Conservation (phyloP, 1,140 invertebrate genomes). For the Delia radicum region DNA sequence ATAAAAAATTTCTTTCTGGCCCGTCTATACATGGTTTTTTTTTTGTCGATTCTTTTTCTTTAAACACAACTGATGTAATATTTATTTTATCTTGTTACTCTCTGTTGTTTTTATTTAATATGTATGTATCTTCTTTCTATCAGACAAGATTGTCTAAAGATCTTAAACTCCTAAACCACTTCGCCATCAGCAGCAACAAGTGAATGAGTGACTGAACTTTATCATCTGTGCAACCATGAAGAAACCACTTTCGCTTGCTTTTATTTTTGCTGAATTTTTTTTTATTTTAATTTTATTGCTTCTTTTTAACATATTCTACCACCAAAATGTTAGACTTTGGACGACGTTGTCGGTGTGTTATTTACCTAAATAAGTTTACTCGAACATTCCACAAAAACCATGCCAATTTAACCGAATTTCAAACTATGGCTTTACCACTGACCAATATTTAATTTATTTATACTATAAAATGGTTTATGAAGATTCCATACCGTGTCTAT, state of each 20-base stretch:
- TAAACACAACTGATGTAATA: slow-evolving; percentile 11
- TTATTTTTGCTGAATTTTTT: neutral
- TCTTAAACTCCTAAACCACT: too few species aligned
- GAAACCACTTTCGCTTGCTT: slow-evolving; percentile 19
- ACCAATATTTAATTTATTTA: neutral
- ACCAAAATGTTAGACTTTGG: neutral
- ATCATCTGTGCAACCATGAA: neutral
- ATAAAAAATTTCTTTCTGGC: too few species aligned
- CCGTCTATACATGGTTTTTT: too few species aligned
- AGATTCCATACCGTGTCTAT: neutral
- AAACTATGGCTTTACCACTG: neutral
- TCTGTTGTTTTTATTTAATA: neutral
- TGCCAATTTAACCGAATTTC: neutral
- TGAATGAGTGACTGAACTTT: neutral
- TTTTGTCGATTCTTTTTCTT: neutral
- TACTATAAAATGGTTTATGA: neutral
- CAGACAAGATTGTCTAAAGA: neutral
- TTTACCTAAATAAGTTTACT: neutral
- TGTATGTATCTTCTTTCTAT: neutral
- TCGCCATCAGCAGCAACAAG: neutral
- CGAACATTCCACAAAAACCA: slow-evolving; percentile 6
- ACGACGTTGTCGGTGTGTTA: neutral
- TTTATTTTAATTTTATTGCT: neutral
- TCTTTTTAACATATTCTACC: neutral
- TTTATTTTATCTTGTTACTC: neutral